These are phyloP conservation scores for Agrilus biguttatus DNA, from an alignment of 2,888 invertebrate species.

Conservation along the genomic window DNA sequence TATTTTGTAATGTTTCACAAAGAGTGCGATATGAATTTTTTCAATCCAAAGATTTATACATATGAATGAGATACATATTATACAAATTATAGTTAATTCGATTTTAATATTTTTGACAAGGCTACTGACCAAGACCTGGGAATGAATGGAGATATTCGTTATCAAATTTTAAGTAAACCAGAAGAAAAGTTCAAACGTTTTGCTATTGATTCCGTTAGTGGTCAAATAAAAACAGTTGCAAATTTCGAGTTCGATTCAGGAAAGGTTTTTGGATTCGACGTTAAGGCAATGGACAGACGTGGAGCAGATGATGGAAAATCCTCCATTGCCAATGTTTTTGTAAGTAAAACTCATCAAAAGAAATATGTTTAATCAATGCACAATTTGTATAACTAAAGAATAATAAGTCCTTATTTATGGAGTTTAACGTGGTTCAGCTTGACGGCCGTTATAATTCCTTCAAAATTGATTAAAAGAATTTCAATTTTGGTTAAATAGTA, in stretches of 20 bases:
- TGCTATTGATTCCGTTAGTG: constrained; percentile 60
- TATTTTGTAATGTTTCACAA: too few species aligned
- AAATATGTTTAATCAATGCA: too few species aligned
- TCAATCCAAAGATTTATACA: too few species aligned
- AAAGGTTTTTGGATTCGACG: constrained; percentile 71
- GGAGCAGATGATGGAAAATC: constrained; percentile 73
- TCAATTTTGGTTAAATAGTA: too few species aligned
- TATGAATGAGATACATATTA: too few species aligned
- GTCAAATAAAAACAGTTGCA: constrained; percentile 59
- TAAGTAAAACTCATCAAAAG: constrained; percentile 33
- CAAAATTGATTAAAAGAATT: too few species aligned
- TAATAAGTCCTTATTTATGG: too few species aligned
- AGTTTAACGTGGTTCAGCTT: too few species aligned
- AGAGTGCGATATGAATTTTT: too few species aligned
- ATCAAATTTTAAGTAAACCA: constrained; percentile 49
- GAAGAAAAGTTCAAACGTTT: constrained; percentile 64
- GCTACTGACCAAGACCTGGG: constrained; percentile 65
- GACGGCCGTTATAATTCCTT: too few species aligned
- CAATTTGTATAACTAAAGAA: too few species aligned
- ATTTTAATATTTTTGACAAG: constrained; percentile 24
- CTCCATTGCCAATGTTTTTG: constrained; percentile 73
- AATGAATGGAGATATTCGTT: constrained; percentile 63
- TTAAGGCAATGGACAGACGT: constrained; percentile 69
- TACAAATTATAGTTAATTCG: too few species aligned
- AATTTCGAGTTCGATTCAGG: constrained; percentile 56